Conservation (phyloP, 2,113 vertebrate genomes). For the Clupea harengus region DNA sequence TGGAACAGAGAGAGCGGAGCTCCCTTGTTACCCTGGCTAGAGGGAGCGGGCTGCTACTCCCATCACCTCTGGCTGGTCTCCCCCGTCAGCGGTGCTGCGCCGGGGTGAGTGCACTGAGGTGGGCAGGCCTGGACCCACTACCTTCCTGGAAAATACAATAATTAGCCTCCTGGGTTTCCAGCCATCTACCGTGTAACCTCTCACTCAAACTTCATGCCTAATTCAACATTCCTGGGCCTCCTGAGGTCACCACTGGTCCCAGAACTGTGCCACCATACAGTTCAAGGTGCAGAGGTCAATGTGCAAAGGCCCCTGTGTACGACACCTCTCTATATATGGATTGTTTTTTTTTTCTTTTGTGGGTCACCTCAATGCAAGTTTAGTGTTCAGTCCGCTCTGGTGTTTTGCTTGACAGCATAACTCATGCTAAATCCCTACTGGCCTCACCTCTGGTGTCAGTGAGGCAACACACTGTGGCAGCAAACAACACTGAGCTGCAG, state of each 20-base stretch:
- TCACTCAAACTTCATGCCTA: conserved; percentile 58
- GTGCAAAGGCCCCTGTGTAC: conserved; percentile 4
- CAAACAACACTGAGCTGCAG: background rate
- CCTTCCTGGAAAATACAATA: conserved; percentile 57
- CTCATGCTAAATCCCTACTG: conserved; percentile 15
- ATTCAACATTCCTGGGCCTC: conserved; percentile 59
- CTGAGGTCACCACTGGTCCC: conserved; percentile 44
- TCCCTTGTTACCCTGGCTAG: background rate
- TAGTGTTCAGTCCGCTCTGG: background rate
- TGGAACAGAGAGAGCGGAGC: background rate
- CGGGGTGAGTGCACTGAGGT: background rate
- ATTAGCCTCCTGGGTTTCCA: conserved; percentile 69
- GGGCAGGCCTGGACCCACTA: conserved; percentile 27
- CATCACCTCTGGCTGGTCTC: background rate
- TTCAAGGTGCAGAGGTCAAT: conserved; percentile 30
- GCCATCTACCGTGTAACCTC: conserved; percentile 38
- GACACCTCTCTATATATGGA: background rate
- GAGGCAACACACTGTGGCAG: background rate
- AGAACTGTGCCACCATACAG: conserved; percentile 27
- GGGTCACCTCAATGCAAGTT: conserved; percentile 10
- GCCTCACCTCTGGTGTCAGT: conserved; percentile 23
- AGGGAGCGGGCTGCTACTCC: background rate
- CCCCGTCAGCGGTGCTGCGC: background rate
- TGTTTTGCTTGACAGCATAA: conserved; percentile 14
- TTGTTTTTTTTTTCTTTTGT: background rate